These are phyloP conservation scores for Calidris pygmaea DNA, from an alignment of 2,113 vertebrate genomes.

Conservation along the genomic window DNA sequence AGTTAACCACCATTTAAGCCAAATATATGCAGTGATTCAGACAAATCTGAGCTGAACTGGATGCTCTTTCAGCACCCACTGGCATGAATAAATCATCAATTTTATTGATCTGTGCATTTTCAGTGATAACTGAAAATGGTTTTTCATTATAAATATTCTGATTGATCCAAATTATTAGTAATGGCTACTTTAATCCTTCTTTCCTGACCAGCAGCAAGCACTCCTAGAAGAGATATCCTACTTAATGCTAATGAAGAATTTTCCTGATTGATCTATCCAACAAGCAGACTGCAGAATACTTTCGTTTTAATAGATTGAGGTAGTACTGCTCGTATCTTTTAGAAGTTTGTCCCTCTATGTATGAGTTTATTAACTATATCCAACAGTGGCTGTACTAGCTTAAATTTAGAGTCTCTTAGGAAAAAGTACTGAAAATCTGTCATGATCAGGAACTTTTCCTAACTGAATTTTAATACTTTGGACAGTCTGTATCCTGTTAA, in stretches of 20 bases:
- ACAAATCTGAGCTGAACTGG: not conserved
- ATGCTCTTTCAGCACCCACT: not conserved
- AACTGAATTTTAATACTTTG: slow-evolving; percentile 13
- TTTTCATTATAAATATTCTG: slow-evolving; percentile 16
- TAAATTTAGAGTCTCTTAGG: not conserved
- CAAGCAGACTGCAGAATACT: not conserved
- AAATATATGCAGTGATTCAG: not conserved
- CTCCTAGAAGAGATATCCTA: not conserved
- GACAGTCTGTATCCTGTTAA: slow-evolving; percentile 20
- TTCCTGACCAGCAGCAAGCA: not conserved
- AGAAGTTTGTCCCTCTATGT: not conserved
- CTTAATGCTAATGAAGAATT: not conserved
- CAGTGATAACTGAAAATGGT: not conserved
- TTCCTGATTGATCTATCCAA: not conserved
- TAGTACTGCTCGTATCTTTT: not conserved
- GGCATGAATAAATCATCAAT: slow-evolving; percentile 7
- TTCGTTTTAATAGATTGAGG: not conserved
- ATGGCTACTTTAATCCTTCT: not conserved
- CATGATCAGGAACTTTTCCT: slow-evolving; percentile 1
- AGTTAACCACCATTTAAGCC: not conserved
- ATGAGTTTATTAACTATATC: not conserved
- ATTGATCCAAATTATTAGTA: not conserved
- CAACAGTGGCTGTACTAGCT: not conserved
- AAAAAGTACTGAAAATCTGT: not conserved
- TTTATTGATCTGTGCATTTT: not conserved